phyloP scores from a whole-genome alignment of 2,797 vertebrate genomes.

The Sebastes jordani region DNA sequence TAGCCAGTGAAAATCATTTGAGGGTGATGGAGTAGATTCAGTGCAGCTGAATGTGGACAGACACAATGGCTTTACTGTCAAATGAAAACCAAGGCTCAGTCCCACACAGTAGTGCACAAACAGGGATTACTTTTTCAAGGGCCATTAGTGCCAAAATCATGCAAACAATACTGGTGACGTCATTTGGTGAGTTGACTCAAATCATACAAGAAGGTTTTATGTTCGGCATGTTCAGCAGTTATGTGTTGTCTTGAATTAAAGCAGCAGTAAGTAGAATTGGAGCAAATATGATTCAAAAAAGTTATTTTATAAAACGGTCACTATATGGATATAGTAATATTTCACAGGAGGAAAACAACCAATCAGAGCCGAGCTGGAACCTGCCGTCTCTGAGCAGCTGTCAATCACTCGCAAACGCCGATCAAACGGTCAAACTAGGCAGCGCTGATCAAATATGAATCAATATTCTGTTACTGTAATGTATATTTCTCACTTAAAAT shows the following conservation, averaged over 20 bases:
- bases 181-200: slow-evolving; percentile 19
- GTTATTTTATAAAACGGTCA: no score
- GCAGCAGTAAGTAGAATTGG: no score
- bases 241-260: slow-evolving; percentile 16
- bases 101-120: slow-evolving; percentile 54
- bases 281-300: no score
- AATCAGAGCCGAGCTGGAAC: no score
- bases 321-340: no score
- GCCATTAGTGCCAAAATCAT: slow-evolving; percentile 21
- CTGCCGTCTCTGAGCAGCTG: no score
- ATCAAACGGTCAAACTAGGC: no score
- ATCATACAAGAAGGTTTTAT: background rate
- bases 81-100: slow-evolving; percentile 15
- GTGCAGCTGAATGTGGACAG: slow-evolving; percentile 27
- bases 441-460: no score
- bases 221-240: slow-evolving; percentile 3
- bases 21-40: slow-evolving; percentile 42
- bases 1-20: slow-evolving; percentile 46
- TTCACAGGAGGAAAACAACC: no score
- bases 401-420: no score
- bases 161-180: slow-evolving; percentile 1
- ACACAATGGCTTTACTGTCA: slow-evolving; percentile 33
- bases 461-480: no score
- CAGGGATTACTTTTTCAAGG: slow-evolving; percentile 20
- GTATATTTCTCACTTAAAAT: no score